A percentile compares a stretch with the other conserved stretches of the same genome.
phyloP scores from a whole-genome alignment of 2,113 vertebrate genomes.

The Cacatua alba region DNA sequence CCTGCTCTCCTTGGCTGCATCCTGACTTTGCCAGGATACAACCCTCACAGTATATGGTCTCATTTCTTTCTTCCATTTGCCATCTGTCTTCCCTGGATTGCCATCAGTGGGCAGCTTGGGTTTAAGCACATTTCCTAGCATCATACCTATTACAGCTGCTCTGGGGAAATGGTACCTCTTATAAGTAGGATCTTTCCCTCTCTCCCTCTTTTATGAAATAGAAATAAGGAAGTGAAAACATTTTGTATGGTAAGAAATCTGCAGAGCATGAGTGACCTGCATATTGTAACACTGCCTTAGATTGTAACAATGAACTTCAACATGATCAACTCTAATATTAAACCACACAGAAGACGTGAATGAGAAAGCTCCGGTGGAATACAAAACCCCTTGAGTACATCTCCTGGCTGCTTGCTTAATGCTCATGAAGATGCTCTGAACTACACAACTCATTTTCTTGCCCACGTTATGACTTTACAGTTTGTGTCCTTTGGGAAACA shows the following conservation, averaged over 20 bases:
- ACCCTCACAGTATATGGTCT: neutral
- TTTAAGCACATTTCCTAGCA: neutral
- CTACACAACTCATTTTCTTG: conserved; percentile 1
- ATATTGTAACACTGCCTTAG: neutral
- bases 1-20: neutral
- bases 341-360: neutral
- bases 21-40: neutral
- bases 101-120: neutral
- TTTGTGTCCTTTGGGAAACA: conserved; percentile 17
- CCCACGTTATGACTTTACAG: neutral
- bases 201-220: neutral
- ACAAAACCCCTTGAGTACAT: neutral
- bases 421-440: conserved; percentile 21
- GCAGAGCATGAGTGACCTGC: neutral
- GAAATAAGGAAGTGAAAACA: neutral
- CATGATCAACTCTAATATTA: neutral
- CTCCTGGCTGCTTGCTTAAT: neutral
- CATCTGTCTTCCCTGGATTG: neutral
- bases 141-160: neutral
- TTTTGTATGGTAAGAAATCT: neutral
- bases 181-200: neutral
- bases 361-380: neutral
- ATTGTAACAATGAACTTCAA: neutral
- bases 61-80: neutral
- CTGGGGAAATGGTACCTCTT: neutral